phyloP scores from a whole-genome alignment of 2,888 invertebrate genomes.

The Xanthia icteritia region DNA sequence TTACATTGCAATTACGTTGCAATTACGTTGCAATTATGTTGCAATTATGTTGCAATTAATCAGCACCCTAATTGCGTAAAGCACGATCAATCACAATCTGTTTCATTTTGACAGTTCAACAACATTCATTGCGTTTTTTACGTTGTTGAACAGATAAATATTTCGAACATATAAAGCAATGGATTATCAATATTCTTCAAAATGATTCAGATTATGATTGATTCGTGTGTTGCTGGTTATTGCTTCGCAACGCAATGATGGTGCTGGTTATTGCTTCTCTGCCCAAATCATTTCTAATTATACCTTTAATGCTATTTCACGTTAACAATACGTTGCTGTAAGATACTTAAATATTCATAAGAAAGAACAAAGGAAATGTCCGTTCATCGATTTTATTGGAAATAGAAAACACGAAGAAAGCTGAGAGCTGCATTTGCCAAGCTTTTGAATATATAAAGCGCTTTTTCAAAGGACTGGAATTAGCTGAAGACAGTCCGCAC shows the following conservation, averaged over 20 bases:
- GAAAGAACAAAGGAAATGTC: slow-evolving; percentile 12
- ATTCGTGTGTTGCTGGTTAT: too few relatives aligned
- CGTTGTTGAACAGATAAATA: too few relatives aligned
- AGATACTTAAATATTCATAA: slow-evolving; percentile 2
- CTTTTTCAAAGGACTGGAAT: slow-evolving; percentile 8
- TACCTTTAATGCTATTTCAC: not conserved
- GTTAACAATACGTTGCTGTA: not conserved
- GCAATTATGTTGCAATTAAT: not conserved
- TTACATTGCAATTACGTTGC: too few relatives aligned
- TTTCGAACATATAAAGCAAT: too few relatives aligned
- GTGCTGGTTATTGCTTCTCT: not conserved
- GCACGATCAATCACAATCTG: too few relatives aligned
- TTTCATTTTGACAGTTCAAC: too few relatives aligned
- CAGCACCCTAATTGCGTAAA: too few relatives aligned
- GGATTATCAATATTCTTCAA: too few relatives aligned
- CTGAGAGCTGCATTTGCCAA: slow-evolving; percentile 15
- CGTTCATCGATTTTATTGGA: slow-evolving; percentile 10
- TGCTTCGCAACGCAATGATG: not conserved
- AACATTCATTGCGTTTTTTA: too few relatives aligned
- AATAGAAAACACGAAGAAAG: slow-evolving; percentile 19
- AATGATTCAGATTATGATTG: too few relatives aligned
- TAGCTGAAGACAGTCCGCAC: not conserved
- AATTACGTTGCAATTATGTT: too few relatives aligned
- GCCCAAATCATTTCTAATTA: too few relatives aligned
- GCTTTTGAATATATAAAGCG: slow-evolving; percentile 28